phyloP scores from a whole-genome alignment of 2,888 invertebrate species.

The Augochlorella aurata region DNA sequence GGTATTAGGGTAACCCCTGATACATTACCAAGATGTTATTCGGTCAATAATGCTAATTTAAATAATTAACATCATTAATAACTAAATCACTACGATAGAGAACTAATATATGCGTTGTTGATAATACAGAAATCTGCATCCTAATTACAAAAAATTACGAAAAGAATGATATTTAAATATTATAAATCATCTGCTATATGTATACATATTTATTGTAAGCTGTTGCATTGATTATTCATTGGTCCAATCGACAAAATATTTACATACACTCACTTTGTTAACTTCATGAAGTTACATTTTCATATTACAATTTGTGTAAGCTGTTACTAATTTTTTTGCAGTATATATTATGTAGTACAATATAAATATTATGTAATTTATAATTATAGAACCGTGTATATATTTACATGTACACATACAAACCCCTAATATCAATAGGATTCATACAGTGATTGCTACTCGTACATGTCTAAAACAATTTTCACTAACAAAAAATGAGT shows the following conservation, averaged over 20 bases:
- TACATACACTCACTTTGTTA: conserved; percentile 7
- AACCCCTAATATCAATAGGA: conserved; percentile 3
- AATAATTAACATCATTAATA: neutral
- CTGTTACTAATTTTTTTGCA: neutral
- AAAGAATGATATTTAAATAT: neutral
- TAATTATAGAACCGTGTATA: neutral
- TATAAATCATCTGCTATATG: neutral
- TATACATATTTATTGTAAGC: neutral
- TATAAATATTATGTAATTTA: neutral
- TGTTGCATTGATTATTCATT: neutral
- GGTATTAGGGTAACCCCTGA: neutral
- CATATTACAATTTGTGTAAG: neutral
- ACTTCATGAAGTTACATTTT: neutral
- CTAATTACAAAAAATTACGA: neutral
- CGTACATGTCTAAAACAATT: neutral
- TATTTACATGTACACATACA: neutral
- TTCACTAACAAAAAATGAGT: conserved; percentile 1
- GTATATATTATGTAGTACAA: neutral
- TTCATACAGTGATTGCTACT: neutral
- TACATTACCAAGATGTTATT: neutral
- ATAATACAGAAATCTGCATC: neutral
- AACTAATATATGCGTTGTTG: neutral
- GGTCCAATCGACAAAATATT: neutral
- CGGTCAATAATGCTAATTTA: neutral
- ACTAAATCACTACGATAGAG: neutral